A percentile compares a stretch with the other conserved stretches of the same genome.
phyloP scores from a whole-genome alignment of 2,113 vertebrate species.

The Haplotaxodon microlepis region DNA sequence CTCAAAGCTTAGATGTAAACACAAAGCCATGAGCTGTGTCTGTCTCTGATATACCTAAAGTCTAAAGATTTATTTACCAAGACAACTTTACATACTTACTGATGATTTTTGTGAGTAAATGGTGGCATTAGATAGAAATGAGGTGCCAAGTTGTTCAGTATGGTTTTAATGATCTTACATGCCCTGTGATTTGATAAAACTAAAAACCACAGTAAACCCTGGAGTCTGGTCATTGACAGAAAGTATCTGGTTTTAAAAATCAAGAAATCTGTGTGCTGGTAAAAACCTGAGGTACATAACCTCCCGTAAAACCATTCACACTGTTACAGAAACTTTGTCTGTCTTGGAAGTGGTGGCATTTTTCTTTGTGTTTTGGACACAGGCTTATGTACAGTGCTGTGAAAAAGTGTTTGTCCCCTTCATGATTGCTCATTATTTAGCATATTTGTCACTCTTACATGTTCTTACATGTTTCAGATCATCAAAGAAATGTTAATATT shows the following conservation, averaged over 20 bases:
- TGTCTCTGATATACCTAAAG: background rate
- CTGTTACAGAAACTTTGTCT: background rate
- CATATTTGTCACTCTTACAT: background rate
- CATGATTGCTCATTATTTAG: background rate
- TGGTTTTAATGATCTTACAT: background rate
- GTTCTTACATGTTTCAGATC: background rate
- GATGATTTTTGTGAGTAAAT: background rate
- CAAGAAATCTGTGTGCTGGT: background rate
- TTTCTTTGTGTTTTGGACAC: background rate
- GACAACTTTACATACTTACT: background rate
- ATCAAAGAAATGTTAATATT: background rate
- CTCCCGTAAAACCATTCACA: background rate
- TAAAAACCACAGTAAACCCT: background rate
- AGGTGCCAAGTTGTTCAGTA: background rate
- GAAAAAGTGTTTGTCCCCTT: background rate
- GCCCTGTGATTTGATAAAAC: background rate
- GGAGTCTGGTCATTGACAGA: background rate
- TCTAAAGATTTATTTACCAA: background rate
- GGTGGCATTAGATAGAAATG: background rate
- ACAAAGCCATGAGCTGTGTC: background rate
- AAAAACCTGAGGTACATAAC: background rate
- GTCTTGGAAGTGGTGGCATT: background rate
- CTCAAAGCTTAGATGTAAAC: background rate
- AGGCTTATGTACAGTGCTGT: background rate
- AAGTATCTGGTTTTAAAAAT: background rate